Conservation (phyloP, 2,888 invertebrate species). For the Watsonalla cultraria region DNA sequence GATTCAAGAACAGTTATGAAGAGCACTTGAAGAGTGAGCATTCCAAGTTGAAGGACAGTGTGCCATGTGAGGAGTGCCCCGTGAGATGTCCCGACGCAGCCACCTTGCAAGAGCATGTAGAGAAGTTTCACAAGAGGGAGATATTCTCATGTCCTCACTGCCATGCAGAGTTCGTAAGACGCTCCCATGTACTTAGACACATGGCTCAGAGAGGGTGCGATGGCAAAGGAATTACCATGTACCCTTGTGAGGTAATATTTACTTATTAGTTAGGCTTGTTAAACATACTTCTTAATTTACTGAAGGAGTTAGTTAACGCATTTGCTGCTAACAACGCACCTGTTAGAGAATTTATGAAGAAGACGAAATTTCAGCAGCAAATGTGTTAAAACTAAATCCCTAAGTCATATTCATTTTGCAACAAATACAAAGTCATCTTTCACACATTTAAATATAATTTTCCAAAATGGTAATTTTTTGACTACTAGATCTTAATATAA, state of each 20-base stretch:
- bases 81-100: constrained; percentile 81
- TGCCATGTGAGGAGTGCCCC: constrained; percentile 82
- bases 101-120: constrained; percentile 82
- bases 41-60: constrained; percentile 77
- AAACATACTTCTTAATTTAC: too few relatives aligned
- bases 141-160: constrained; percentile 82
- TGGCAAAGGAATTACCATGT: constrained; percentile 52
- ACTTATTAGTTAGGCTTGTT: constrained; percentile 26
- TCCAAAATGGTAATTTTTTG: too few relatives aligned
- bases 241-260: constrained; percentile 51
- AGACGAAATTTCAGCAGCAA: too few relatives aligned
- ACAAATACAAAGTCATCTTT: too few relatives aligned
- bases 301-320: too few relatives aligned
- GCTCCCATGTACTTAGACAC: constrained; percentile 86
- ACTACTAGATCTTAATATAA: too few relatives aligned
- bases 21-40: constrained; percentile 85
- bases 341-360: too few relatives aligned
- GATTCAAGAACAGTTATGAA: constrained; percentile 81
- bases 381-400: too few relatives aligned
- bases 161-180: constrained; percentile 84
- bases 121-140: constrained; percentile 76
- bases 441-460: too few relatives aligned
- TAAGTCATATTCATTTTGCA: neutral
- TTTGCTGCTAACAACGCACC: too few relatives aligned
- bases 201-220: constrained; percentile 84